Evolutionary conservation across 2,888 invertebrate species (phyloP), one percentile per base, ranked within the genome.

Genomic region (Calliphora vomitoria): DNA sequence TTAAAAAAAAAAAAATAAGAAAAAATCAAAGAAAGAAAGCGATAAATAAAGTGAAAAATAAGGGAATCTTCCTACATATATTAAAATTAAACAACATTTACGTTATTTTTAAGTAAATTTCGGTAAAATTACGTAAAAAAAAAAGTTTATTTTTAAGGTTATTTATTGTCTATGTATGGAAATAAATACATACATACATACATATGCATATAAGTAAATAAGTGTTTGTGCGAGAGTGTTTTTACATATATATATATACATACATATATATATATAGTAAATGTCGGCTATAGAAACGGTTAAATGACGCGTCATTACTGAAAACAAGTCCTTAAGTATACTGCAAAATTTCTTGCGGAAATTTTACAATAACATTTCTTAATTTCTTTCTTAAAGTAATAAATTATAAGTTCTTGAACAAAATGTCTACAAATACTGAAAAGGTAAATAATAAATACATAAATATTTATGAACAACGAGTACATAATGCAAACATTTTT

Each of bases 121-220:
- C 5, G 13, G 13, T 55, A 85, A 55, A 87, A 87, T 87, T 87
- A 87, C 87, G 79, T 87, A 85, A 87, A 87, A 25, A 87, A 25
- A 25, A 74, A 71, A 72, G 0, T 68, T 20, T 60, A 55, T 74
- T 85, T 69, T 69, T 69, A 82, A 80, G 85, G 80, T 83, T 83
- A 82, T 71, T 82, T 62, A 62, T 55, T 31, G 31, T 64, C 25
- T 72, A 66, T 84, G 58, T 62, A n/a, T 66, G 44, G 18, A 71
- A 60, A 44, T 76, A 66, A 50, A 47, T 62, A 60, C 35, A 20
- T 71, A 47, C 53, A 20, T 71, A 47, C 53, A 55, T 41, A 60
- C 18, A 25, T 25, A 38, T 8, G 20, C 35, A 60, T 38, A 20
- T 58, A 25, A 25, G 8, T 20, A 58, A 58, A 38, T 41, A 20